Conservation (phyloP, 1,140 invertebrate species). For the Ostrea denselamellosa region DNA sequence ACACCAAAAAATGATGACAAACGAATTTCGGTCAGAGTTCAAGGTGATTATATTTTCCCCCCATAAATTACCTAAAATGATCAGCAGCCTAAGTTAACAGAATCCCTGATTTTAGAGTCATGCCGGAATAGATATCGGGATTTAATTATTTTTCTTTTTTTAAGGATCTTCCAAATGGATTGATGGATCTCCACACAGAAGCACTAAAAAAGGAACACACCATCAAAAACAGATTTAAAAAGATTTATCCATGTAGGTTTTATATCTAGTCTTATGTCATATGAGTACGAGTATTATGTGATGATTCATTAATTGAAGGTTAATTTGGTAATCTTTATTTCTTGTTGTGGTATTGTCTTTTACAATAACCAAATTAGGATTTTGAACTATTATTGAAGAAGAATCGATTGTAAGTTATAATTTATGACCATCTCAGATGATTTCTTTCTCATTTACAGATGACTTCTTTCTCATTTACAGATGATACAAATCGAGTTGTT, state of each 20-base stretch:
- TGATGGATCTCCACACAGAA: conserved; percentile 10
- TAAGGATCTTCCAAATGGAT: background rate
- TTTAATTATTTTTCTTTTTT: background rate
- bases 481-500: conserved; percentile 11
- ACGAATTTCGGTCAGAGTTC: conserved; percentile 7
- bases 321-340: too few species aligned
- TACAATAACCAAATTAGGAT: background rate
- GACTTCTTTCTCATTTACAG: background rate
- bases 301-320: too few species aligned
- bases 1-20: conserved; percentile 11
- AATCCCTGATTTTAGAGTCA: background rate
- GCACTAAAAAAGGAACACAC: background rate
- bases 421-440: background rate
- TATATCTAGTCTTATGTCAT: background rate
- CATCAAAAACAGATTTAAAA: background rate
- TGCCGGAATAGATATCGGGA: background rate
- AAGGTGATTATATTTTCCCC: background rate
- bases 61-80: too few species aligned
- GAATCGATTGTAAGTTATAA: too few species aligned
- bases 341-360: background rate
- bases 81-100: too few species aligned
- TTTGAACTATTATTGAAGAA: too few species aligned
- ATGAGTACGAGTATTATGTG: too few species aligned
- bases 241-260: background rate
- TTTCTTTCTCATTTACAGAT: background rate